These are phyloP conservation scores for Tetragonisca angustula DNA, from an alignment of 2,888 invertebrate species.

Conservation along the genomic window DNA sequence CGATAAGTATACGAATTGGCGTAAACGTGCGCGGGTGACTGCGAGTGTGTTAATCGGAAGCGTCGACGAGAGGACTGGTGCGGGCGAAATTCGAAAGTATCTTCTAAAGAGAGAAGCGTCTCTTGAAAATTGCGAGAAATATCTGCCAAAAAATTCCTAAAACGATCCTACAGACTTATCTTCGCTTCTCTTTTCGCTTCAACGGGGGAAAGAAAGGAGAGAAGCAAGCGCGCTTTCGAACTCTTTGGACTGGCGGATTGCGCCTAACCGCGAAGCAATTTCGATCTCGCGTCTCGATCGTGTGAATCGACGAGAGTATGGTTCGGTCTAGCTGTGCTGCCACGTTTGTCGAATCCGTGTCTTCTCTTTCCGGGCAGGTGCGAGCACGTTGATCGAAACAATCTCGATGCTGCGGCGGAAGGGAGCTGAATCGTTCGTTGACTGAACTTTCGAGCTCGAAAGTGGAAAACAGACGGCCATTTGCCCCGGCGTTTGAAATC, in stretches of 20 bases:
- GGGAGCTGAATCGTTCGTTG: not conserved
- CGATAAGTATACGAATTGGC: too few species aligned
- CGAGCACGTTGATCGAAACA: not conserved
- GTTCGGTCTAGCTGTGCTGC: conserved; percentile 20
- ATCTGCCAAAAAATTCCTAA: too few species aligned
- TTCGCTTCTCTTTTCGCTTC: too few species aligned
- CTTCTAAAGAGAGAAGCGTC: too few species aligned
- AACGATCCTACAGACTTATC: too few species aligned
- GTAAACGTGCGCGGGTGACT: not conserved
- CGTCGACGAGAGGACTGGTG: conserved; percentile 20
- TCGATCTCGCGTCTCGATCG: conserved; percentile 3
- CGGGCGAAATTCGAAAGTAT: conserved; percentile 33
- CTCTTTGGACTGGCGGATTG: conserved; percentile 10
- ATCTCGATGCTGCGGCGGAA: conserved; percentile 11
- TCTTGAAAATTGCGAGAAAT: too few species aligned
- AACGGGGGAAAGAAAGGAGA: not conserved
- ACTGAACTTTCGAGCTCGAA: not conserved
- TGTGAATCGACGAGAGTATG: conserved; percentile 26
- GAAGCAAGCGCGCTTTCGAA: not conserved
- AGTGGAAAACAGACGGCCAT: not conserved
- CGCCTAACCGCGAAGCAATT: conserved; percentile 21
- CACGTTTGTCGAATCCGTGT: conserved; percentile 7
- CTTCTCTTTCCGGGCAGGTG: not conserved
- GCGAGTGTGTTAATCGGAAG: conserved; percentile 30
- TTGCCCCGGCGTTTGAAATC: not conserved